Evolutionary conservation across 2,797 vertebrate genomes (phyloP), one percentile per base, ranked within the genome.

Genomic region (Acipenser ruthenus): DNA sequence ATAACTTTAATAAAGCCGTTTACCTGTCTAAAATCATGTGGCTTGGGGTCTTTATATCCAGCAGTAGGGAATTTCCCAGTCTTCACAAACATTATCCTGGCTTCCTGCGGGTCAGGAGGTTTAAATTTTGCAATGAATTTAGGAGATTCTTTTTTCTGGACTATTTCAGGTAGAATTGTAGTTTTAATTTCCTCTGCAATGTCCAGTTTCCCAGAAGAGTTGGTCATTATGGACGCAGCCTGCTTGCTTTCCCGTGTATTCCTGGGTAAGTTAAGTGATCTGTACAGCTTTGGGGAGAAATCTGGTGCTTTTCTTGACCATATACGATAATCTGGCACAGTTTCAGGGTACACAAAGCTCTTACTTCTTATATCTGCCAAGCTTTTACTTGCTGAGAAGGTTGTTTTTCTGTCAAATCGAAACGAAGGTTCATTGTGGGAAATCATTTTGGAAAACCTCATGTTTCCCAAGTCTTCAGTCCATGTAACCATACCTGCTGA

Each of bases 21-120:
- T 58, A 79, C 67, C 69, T 81, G 71, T 71, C 64, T 70, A 9
- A 76, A 79, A 52, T 82, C 68, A 8, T 68, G 65, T 1, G 9
- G 71, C 65, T 80, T 81, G 8, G 69, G 70, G 49, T 77, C 65
- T 65, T 79, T 37, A 55, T 71, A 77, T 18, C 47, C 52, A 49
- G 13, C 68, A 60, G 13, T 69, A 5, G 67, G 72, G 12, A 68
- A 78, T 51, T 69, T 74, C 48, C 67, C 72, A 50, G 63, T 67
- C 70, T 75, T 71, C n/a, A 78, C 66, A 65, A 72, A 76, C 10
- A 64, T 60, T 60, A 75, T 12, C 60, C 76, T 72, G 1, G 50
- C 65, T 66, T 78, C 63, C 2, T 67, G 67, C 59, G 69, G 73
- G 50, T 74, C 62, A 6, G 69, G 50, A 4, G 0, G 1, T 63